Evolutionary conservation across 2,113 vertebrate genomes (phyloP).

Genomic region (Gobio gobio): DNA sequence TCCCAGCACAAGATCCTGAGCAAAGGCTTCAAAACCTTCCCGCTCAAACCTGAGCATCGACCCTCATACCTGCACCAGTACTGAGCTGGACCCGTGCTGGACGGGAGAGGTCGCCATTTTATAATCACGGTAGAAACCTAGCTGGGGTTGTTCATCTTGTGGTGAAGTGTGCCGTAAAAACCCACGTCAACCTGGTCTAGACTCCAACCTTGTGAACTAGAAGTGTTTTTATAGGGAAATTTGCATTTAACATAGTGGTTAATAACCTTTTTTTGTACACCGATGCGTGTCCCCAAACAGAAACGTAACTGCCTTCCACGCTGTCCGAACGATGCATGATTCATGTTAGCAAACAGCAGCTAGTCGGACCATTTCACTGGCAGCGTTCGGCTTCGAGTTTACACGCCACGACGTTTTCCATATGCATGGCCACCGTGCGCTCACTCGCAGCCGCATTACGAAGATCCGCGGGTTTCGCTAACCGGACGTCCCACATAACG

Average conservation of each 20-base stretch:
- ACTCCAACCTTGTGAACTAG: constrained; percentile 44
- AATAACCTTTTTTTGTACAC: constrained; percentile 28
- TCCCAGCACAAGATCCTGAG: constrained; percentile 87
- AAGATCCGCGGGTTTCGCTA: constrained; percentile 43
- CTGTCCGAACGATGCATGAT: constrained; percentile 63
- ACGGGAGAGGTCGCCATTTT: constrained; percentile 1
- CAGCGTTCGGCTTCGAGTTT: constrained; percentile 18
- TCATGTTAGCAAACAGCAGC: constrained; percentile 47
- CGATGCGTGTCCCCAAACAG: constrained; percentile 20
- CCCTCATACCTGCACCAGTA: constrained; percentile 96
- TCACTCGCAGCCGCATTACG: constrained; percentile 29
- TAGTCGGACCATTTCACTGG: constrained; percentile 34
- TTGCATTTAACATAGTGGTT: constrained; percentile 50
- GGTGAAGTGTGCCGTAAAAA: constrained; percentile 9
- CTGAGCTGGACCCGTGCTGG: constrained; percentile 68
- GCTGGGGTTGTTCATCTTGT: neutral
- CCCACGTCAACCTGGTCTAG: neutral
- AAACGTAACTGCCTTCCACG: constrained; percentile 65
- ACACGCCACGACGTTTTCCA: constrained; percentile 43
- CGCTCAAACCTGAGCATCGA: constrained; percentile 92
- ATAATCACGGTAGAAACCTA: neutral
- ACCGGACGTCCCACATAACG: constrained; percentile 61
- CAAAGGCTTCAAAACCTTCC: constrained; percentile 98
- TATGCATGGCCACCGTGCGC: constrained; percentile 39
- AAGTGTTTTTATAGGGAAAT: constrained; percentile 56